Conservation (phyloP, 2,888 invertebrate genomes). For the Zeuzera pyrina region DNA sequence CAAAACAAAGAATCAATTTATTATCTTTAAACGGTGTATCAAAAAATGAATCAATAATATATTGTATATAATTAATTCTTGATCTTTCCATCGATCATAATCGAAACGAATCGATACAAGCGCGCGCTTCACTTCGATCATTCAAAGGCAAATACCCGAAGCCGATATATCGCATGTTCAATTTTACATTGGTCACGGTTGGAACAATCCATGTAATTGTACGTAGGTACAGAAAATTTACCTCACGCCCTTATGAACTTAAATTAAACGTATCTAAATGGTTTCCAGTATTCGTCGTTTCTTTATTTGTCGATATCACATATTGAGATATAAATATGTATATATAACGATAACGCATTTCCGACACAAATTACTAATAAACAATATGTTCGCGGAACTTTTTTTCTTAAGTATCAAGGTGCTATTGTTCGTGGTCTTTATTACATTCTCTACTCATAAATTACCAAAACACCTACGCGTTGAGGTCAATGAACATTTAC, state of each 20-base stretch:
- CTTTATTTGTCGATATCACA: too few species aligned
- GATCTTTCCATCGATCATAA: constrained; percentile 46
- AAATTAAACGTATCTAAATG: too few species aligned
- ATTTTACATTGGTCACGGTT: constrained; percentile 55
- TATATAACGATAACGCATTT: too few species aligned
- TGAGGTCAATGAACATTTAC: constrained; percentile 40
- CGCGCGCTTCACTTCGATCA: constrained; percentile 32
- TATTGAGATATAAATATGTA: too few species aligned
- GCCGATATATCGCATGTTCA: constrained; percentile 34
- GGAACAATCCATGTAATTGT: constrained; percentile 37
- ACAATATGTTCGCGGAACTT: constrained; percentile 15
- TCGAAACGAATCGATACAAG: constrained; percentile 40
- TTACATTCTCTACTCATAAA: background rate
- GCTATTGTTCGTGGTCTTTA: constrained; percentile 28
- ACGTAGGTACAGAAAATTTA: too few species aligned
- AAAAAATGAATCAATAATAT: too few species aligned
- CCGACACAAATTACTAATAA: too few species aligned
- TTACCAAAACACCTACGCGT: constrained; percentile 28
- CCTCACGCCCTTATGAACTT: too few species aligned
- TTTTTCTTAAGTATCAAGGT: constrained; percentile 20
- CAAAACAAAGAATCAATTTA: background rate
- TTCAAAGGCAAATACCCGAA: constrained; percentile 43
- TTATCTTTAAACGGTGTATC: background rate
- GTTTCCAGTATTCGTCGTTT: too few species aligned
- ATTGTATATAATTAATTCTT: too few species aligned